These are phyloP conservation scores for Rapana venosa DNA, from an alignment of 2,888 invertebrate genomes.

Conservation along the genomic window DNA sequence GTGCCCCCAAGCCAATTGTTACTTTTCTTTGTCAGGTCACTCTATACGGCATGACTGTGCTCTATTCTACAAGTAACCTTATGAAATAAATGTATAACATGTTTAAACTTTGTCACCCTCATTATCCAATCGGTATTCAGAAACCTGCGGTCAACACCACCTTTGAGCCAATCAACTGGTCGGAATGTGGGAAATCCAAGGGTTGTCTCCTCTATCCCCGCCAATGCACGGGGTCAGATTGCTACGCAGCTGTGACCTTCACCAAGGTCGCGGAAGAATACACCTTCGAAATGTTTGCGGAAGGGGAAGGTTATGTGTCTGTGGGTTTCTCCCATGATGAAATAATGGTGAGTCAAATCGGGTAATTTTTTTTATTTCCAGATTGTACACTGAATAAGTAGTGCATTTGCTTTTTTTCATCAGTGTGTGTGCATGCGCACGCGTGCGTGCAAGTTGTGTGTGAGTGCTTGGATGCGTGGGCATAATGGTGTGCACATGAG, in stretches of 20 bases:
- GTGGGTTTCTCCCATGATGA: constrained; percentile 22
- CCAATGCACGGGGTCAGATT: constrained; percentile 13
- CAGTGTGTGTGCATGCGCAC: no score
- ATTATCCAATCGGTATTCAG: not conserved
- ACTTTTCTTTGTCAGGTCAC: not conserved
- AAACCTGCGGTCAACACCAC: not conserved
- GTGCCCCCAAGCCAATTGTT: not conserved
- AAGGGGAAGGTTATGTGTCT: constrained; percentile 29
- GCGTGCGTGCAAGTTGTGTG: no score
- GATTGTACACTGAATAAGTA: no score
- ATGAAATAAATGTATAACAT: not conserved
- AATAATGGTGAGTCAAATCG: not conserved
- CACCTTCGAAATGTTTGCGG: constrained; percentile 26
- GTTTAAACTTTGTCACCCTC: not conserved
- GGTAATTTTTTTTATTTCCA: no score
- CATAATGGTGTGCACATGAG: no score
- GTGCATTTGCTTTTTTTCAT: no score
- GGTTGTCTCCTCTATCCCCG: constrained; percentile 27
- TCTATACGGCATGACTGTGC: not conserved
- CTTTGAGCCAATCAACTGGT: constrained; percentile 8
- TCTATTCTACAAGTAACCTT: not conserved
- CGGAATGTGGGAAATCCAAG: not conserved
- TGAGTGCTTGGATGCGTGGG: no score
- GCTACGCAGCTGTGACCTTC: constrained; percentile 29
- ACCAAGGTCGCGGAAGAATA: not conserved